These are phyloP conservation scores for Pyrocoelia pectoralis DNA, from an alignment of 2,888 invertebrate genomes.

Conservation along the genomic window DNA sequence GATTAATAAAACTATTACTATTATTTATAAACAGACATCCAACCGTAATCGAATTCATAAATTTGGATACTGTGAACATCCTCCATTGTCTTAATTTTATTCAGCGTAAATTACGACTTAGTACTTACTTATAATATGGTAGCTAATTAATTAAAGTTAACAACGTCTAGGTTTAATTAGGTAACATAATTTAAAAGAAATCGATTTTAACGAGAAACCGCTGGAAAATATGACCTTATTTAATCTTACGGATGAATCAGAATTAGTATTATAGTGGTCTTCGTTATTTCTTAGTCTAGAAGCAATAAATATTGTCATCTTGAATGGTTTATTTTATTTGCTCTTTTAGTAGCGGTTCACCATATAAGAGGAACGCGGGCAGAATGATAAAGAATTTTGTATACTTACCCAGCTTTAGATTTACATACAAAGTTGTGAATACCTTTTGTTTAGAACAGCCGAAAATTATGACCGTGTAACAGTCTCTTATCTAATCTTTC, in stretches of 20 bases:
- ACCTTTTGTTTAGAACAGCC: neutral
- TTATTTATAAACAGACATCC: no score
- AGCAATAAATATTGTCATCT: constrained; percentile 21
- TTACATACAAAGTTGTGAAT: constrained; percentile 5
- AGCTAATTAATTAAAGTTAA: no score
- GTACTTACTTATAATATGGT: no score
- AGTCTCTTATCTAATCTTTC: neutral
- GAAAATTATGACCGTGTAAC: constrained; percentile 2
- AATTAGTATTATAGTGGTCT: constrained; percentile 16
- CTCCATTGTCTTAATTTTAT: no score
- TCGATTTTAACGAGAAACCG: neutral
- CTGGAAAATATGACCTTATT: neutral
- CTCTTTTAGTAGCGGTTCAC: constrained; percentile 13
- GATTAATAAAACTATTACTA: no score
- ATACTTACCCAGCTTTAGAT: neutral
- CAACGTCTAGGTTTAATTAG: no score
- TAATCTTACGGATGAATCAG: constrained; percentile 3
- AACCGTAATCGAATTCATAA: no score
- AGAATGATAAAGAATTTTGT: constrained; percentile 17
- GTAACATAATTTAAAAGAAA: no score
- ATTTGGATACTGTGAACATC: no score
- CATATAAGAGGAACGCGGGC: constrained; percentile 18
- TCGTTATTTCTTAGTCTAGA: constrained; percentile 17
- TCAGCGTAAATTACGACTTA: no score
- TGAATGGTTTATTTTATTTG: constrained; percentile 19